Conservation (phyloP, 1,140 invertebrate species). For the Drosophila seguyi region DNA sequence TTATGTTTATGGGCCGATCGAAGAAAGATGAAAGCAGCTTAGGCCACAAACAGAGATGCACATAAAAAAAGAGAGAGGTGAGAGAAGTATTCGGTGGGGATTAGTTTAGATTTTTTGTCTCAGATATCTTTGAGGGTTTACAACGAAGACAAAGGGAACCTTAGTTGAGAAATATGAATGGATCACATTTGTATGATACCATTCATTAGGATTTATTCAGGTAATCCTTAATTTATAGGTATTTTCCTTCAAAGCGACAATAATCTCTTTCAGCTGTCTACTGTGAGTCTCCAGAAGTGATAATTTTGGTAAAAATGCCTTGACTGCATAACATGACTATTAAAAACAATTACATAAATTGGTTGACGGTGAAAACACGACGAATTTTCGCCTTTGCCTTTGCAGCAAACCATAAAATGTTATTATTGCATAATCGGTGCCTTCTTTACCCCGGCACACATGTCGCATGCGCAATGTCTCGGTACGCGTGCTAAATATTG, state of each 20-base stretch:
- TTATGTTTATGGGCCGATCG: constrained; percentile 30
- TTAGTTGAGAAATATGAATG: constrained; percentile 19
- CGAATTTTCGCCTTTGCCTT: constrained; percentile 36
- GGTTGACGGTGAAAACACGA: constrained; percentile 35
- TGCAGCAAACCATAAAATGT: constrained; percentile 15
- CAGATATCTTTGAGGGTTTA: constrained; percentile 12
- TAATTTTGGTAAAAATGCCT: not conserved
- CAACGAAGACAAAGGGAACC: constrained; percentile 5
- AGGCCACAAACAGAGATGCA: constrained; percentile 6
- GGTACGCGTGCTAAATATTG: constrained; percentile 65
- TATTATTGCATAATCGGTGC: constrained; percentile 46
- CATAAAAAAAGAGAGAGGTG: constrained; percentile 23
- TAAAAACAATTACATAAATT: constrained; percentile 40
- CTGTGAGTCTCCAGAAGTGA: not conserved
- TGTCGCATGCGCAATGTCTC: constrained; percentile 70
- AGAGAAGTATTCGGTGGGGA: constrained; percentile 19
- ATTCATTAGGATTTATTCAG: not conserved
- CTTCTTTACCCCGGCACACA: constrained; percentile 12
- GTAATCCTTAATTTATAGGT: constrained; percentile 2
- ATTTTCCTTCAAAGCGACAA: not conserved
- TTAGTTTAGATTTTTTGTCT: constrained; percentile 18
- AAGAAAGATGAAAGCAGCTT: constrained; percentile 36
- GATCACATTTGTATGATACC: not conserved
- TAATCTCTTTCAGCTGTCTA: not conserved
- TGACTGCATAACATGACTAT: constrained; percentile 1